Percentiles rank a stretch among this genome's conserved stretches.
These are phyloP conservation scores for Pegoplata infirma DNA, from an alignment of 2,888 invertebrate species.

Conservation along the genomic window DNA sequence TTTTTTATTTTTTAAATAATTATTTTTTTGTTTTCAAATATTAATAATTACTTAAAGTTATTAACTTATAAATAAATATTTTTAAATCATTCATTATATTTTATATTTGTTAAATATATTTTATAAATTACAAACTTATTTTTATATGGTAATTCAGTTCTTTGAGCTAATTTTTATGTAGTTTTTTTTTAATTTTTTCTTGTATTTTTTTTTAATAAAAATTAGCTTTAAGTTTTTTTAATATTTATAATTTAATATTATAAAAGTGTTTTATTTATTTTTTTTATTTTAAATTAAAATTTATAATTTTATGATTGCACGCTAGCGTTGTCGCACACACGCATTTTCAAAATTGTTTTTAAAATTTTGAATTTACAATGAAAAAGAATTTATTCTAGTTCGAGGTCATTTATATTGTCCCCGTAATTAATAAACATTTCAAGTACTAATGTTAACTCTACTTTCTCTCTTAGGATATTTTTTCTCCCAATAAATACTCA, in stretches of 20 bases:
- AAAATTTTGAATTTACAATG: no score
- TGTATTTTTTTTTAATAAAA: slow-evolving; percentile 6
- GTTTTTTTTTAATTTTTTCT: background rate
- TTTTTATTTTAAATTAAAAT: slow-evolving; percentile 29
- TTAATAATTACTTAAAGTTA: slow-evolving; percentile 2
- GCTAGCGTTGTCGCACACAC: slow-evolving; percentile 34
- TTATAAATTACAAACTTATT: background rate
- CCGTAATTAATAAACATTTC: no score
- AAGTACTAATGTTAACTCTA: no score
- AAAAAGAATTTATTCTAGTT: no score
- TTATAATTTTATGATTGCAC: slow-evolving; percentile 55
- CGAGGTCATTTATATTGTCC: no score
- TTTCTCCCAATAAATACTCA: no score
- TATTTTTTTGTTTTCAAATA: background rate
- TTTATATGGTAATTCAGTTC: slow-evolving; percentile 34
- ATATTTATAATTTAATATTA: background rate
- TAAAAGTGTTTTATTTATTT: slow-evolving; percentile 6
- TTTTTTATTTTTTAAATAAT: slow-evolving; percentile 4
- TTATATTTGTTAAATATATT: background rate
- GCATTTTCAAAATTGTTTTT: no score
- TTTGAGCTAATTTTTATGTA: slow-evolving; percentile 20
- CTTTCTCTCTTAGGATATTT: no score
- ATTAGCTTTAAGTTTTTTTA: slow-evolving; percentile 8
- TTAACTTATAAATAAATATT: background rate
- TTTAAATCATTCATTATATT: background rate